phyloP scores from a whole-genome alignment of 2,797 vertebrate species.

The Pyrrhura leucotis region DNA sequence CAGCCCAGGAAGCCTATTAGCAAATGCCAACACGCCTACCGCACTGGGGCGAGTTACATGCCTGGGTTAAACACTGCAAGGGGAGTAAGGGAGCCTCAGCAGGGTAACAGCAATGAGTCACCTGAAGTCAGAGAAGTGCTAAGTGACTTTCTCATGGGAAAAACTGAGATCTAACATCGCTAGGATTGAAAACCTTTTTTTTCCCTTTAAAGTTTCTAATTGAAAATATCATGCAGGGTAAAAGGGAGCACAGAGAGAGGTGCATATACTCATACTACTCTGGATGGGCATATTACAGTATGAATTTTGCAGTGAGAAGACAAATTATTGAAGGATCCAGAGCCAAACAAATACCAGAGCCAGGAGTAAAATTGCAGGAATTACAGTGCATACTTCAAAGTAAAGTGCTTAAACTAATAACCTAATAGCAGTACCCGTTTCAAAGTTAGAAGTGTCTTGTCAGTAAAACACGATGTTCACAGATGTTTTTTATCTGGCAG shows the following conservation, averaged over 20 bases:
- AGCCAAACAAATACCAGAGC: not conserved
- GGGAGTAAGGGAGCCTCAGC: conserved; percentile 25
- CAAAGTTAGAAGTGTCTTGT: conserved; percentile 36
- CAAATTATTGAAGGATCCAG: conserved; percentile 22
- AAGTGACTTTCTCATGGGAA: conserved; percentile 70
- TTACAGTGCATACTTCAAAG: conserved; percentile 50
- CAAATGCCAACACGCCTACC: conserved; percentile 48
- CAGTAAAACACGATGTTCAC: conserved; percentile 25
- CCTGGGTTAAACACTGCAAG: conserved; percentile 4
- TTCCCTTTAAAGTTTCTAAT: not conserved
- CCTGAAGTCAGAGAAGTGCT: conserved; percentile 33
- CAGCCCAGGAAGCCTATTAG: conserved; percentile 42
- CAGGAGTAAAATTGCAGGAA: conserved; percentile 10
- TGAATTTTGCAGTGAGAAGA: not conserved
- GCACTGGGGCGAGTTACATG: not conserved
- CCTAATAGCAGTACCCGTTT: conserved; percentile 17
- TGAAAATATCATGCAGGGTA: not conserved
- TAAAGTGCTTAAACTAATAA: conserved; percentile 41
- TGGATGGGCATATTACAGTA: not conserved
- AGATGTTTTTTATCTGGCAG: conserved; percentile 52
- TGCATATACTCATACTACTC: rapidly evolving
- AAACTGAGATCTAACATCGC: conserved; percentile 18
- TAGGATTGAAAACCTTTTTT: not conserved
- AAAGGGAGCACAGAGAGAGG: not conserved
- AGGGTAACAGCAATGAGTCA: conserved; percentile 64